phyloP scores from a whole-genome alignment of 2,888 invertebrate species.

The Lycaena phlaeas region DNA sequence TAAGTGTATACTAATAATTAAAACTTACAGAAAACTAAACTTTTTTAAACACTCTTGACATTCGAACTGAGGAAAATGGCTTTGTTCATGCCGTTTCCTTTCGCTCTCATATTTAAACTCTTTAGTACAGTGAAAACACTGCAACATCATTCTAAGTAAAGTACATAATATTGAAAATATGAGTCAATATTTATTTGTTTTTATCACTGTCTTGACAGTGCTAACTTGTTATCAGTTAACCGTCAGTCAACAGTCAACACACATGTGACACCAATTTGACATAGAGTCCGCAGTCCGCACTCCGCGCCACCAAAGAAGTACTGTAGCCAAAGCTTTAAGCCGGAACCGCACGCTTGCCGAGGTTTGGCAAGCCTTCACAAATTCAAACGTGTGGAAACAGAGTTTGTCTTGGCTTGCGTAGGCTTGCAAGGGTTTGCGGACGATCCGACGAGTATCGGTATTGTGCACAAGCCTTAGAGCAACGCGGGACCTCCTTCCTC shows the following conservation, averaged over 20 bases:
- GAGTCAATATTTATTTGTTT: not conserved
- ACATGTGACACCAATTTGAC: not conserved
- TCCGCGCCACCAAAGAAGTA: too few relatives aligned
- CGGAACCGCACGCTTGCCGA: too few relatives aligned
- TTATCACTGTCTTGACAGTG: not conserved
- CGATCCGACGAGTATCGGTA: too few relatives aligned
- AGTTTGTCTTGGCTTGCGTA: too few relatives aligned
- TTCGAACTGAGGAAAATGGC: conserved; percentile 48
- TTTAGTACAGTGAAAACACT: conserved; percentile 45
- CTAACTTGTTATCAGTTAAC: not conserved
- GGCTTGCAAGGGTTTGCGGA: too few relatives aligned
- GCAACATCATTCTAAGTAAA: conserved; percentile 19
- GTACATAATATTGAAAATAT: not conserved
- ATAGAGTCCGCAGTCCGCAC: too few relatives aligned
- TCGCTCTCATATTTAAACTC: conserved; percentile 58
- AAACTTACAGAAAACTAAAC: conserved; percentile 60
- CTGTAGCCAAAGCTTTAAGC: too few relatives aligned
- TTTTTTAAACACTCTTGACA: conserved; percentile 57
- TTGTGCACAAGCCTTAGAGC: too few relatives aligned
- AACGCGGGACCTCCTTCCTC: too few relatives aligned
- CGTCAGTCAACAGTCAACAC: not conserved
- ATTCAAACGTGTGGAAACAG: too few relatives aligned
- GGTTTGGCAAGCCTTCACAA: too few relatives aligned
- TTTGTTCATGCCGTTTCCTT: conserved; percentile 51
- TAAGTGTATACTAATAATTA: too few relatives aligned